phyloP scores from a whole-genome alignment of 2,888 invertebrate species.

The Drosophila paramelanica region DNA sequence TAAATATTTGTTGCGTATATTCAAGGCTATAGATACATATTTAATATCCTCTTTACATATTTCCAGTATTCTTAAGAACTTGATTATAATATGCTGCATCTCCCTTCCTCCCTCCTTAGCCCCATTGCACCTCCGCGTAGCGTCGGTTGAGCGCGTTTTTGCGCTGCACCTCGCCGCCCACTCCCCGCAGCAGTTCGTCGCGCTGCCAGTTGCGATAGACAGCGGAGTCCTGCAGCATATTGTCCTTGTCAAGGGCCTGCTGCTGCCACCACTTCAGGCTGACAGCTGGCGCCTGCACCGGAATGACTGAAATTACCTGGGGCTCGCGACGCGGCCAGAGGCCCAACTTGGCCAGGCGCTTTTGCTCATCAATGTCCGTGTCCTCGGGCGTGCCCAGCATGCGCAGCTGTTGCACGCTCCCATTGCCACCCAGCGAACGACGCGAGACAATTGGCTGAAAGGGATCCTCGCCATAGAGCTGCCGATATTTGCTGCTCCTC shows the following conservation, averaged over 20 bases:
- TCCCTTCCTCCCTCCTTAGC: not conserved
- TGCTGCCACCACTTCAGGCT: conserved; percentile 69
- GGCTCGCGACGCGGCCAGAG: conserved; percentile 58
- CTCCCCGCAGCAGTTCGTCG: conserved; percentile 52
- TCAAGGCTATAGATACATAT: too few species aligned
- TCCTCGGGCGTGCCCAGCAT: conserved; percentile 73
- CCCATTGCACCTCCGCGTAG: conserved; percentile 44
- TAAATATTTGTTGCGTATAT: too few species aligned
- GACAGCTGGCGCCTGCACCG: conserved; percentile 42
- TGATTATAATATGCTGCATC: too few species aligned
- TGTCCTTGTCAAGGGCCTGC: conserved; percentile 59
- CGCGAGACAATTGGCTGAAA: conserved; percentile 56
- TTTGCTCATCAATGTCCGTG: conserved; percentile 78
- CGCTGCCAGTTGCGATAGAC: conserved; percentile 65
- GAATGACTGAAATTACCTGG: conserved; percentile 66
- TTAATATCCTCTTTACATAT: too few species aligned
- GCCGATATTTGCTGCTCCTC: conserved; percentile 71
- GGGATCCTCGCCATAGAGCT: conserved; percentile 83
- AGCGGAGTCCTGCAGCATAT: conserved; percentile 46
- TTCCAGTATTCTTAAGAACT: too few species aligned
- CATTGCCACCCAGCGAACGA: conserved; percentile 16
- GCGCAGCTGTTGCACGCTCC: conserved; percentile 65
- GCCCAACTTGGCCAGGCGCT: conserved; percentile 66
- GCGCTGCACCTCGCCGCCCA: conserved; percentile 59
- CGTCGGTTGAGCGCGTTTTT: conserved; percentile 62